Percentiles rank a stretch among this genome's conserved stretches.
Evolutionary conservation across 2,797 vertebrate species (phyloP).

Genomic region (Alcedo quadribrachys): DNA sequence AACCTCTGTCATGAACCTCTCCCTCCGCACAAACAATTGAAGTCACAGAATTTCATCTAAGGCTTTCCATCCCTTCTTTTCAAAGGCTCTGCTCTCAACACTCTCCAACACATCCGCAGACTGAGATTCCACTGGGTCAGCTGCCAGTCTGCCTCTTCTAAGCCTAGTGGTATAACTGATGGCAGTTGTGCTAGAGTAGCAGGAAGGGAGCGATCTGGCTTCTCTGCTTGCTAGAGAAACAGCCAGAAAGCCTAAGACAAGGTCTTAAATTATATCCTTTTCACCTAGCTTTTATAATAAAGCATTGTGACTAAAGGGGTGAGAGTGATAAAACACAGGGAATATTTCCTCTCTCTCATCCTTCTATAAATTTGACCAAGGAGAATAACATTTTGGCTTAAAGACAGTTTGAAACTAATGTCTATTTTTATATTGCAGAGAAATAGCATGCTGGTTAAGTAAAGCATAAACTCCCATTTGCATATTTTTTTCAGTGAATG

Average conservation of each 20-base stretch:
- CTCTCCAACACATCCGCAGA: neutral
- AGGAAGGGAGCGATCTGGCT: neutral
- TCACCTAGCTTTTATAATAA: neutral
- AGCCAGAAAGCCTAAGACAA: neutral
- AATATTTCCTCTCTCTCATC: neutral
- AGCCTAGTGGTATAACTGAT: neutral
- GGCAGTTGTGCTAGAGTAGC: neutral
- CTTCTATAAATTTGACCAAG: neutral
- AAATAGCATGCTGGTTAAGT: neutral
- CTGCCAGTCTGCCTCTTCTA: neutral
- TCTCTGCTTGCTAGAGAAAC: neutral
- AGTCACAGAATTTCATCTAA: constrained; percentile 28
- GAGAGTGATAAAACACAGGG: neutral
- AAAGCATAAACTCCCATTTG: neutral
- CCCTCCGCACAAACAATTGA: constrained; percentile 25
- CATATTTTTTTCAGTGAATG: neutral
- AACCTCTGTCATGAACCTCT: constrained; percentile 5
- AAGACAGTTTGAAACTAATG: neutral
- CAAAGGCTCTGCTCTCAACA: constrained; percentile 12
- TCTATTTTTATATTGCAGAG: neutral
- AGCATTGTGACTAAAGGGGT: neutral
- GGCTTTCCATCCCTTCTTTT: constrained; percentile 14
- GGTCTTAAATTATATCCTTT: neutral
- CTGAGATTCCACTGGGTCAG: neutral
- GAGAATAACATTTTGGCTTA: neutral